Evolutionary conservation across 2,888 invertebrate genomes (phyloP), one percentile per base, ranked within the genome.

Genomic region (Spodoptera littoralis): DNA sequence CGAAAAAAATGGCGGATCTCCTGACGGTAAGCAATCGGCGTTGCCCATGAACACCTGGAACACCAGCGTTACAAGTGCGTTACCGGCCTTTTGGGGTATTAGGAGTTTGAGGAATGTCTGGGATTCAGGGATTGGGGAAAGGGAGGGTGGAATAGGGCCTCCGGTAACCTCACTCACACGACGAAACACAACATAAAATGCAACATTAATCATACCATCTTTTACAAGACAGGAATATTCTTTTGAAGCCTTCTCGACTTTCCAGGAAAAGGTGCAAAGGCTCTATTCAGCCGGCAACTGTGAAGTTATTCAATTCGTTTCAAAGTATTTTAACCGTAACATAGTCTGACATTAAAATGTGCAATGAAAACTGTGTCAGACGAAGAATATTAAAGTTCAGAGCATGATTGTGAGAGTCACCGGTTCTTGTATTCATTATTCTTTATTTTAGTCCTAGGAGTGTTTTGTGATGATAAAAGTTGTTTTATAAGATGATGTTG

Each of bases 381-480:
- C 24, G 43, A 43, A 45, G 65, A 64, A 70, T 76, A 70, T 76
- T 61, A 71, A 52, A 60, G 64, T 64, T 76, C 71, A 59, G 30
- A 45, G 24, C 43, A 47, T 69, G 56, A 57, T 69, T 56, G 51
- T 43, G 55, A n/a, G 24, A 13, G 30, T 57, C 44, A 50, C 51
- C 12, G 51, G 41, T 48, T 42, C 67, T 68, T 65, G n/a, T 43
- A 57, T 59, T 59, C 54, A 49, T 48, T 43, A 43, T 54, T 52
- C 45, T 59, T 52, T 60, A 48, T 27, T 27, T 27, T 49, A 48
- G 11, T 11, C 9, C 36, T 36, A 46, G 9, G 9, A 43, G 42
- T 18, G 18, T 18, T 18, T 2, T 18, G n/a, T 49, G 22, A 8
- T 36, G 36, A 36, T 36, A 0, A 36, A 36, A 36, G 6, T 27